Evolutionary conservation across 2,113 vertebrate genomes (phyloP), one percentile per base, ranked within the genome.

Genomic region (Enhydra lutris): DNA sequence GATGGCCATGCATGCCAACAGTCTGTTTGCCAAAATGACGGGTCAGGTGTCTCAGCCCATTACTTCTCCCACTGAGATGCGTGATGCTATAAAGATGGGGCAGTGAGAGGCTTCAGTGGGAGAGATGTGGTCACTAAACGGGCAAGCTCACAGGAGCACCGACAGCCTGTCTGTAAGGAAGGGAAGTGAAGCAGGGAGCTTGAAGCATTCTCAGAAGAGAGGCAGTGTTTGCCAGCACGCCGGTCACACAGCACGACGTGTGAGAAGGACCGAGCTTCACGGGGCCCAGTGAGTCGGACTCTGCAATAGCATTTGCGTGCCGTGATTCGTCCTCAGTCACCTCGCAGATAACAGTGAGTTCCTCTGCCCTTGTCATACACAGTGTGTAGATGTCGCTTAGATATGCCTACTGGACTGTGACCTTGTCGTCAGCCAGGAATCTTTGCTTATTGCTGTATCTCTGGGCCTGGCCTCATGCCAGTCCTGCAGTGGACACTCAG

Each of bases 1-100:
- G 12, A 39, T 15, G n/a, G 55, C 1, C 2, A 36, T 10, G 23
- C 2, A 1, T 6, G 12, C 55, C 50, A n/a, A 5, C 18, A 4
- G 4, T 69, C 42, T 83, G 17, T 73, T 81, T 24, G 18, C 89
- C 59, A 14, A 26, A 80, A 81, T 26, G 23, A 39, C 10, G 2
- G 45, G 45, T 73, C 52, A 26, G 12, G 20, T 36, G 39, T 23
- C 65, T 45, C 26, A 21, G 8, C 8, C 26, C 26, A 29, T 85
- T 67, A 47, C 67, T 78, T 52, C 45, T 76, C 47, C 26, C 1
- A 0, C 31, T 45, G 5, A 42, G n/a, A 63, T 1, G 3, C 10
- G 3, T 6, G 7, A 29, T 20, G 18, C 59, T 59, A 0, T 52
- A 6, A 65, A 95, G 73, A 57, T 63, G n/a, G 67, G 47, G 10